Conservation (phyloP, 2,797 vertebrate species). For the Cryptoblepharus egeriae region DNA sequence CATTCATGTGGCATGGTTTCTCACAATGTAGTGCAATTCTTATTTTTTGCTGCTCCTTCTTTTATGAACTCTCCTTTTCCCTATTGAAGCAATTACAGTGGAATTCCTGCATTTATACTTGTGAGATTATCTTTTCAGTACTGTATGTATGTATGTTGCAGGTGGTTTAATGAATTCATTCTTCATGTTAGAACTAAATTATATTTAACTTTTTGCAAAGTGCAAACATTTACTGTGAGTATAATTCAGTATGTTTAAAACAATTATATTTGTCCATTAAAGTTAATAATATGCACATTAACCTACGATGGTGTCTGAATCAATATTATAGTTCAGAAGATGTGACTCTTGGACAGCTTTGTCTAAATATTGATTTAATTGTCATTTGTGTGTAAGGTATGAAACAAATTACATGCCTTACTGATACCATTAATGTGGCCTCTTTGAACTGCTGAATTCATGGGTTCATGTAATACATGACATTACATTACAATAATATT, state of each 20-base stretch:
- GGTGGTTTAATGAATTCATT: conserved; percentile 57
- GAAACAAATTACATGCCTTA: conserved; percentile 83
- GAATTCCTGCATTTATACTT: conserved; percentile 34
- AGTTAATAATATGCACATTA: conserved; percentile 85
- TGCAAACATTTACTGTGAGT: conserved; percentile 59
- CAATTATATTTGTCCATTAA: conserved; percentile 76
- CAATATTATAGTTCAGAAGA: conserved; percentile 83
- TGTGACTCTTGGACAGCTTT: conserved; percentile 85
- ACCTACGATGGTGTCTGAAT: conserved; percentile 81
- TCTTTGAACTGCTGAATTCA: conserved; percentile 64
- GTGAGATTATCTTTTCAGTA: conserved; percentile 26
- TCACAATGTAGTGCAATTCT: too few relatives aligned
- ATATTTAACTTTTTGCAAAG: conserved; percentile 54
- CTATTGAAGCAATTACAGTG: too few relatives aligned
- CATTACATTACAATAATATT: conserved; percentile 65
- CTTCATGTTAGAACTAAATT: conserved; percentile 50
- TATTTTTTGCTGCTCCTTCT: too few relatives aligned
- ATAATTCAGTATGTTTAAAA: conserved; percentile 71
- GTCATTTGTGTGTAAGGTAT: conserved; percentile 91
- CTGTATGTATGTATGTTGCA: neutral
- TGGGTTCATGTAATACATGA: conserved; percentile 54
- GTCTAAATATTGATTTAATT: conserved; percentile 88
- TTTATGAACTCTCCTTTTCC: too few relatives aligned
- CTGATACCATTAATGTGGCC: conserved; percentile 83
- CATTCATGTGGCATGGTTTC: too few relatives aligned